Base-by-base conservation (phyloP, 2,113 vertebrate species). In the Serinus canaria region DNA sequence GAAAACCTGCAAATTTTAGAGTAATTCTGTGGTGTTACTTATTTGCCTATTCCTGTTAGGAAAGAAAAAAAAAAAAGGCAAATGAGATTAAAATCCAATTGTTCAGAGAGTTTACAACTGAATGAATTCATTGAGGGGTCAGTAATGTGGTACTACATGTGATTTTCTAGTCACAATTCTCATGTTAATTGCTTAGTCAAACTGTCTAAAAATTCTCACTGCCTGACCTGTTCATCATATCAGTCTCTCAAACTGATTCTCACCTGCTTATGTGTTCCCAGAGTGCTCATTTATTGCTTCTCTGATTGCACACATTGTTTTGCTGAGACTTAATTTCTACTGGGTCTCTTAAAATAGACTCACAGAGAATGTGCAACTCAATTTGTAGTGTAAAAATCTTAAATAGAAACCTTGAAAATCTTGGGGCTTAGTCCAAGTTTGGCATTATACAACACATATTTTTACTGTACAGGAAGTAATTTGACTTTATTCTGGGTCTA, bases 231-330 rank as follows among this genome's bases (percentile, higher is more conserved):
- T 60, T 92, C n/a, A 74, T 83, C 14, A 62, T 66, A 39, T 62
- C 62, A 89, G 0, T 89, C 67, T 89, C 47, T 89, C 47, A 50
- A 27, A 75, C 53, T 70, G 69, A 35, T 85, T 92, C 33, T 94
- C 25, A 88, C 62, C 64, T 83, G 43, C 52, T 82, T 47, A 21
- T 39, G 28, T 67, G n/a, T 94, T 83, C 83, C 52, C 35, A 37
- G 78, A 70, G 43, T 52, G 24, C 56, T 92, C 80, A 70, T 90
- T 97, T 94, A 92, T 88, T 95, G 44, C 55, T 95, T 83, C 39
- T 55, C 68, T 94, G 72, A 89, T 86, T 91, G 62, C 43, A 69
- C 21, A 58, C 18, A 90, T 96, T 88, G 47, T 91, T 97, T 96
- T 87, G 23, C 78, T 89, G 91, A 84, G 41, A 14, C 22, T 43